A percentile compares a stretch with the other conserved stretches of the same genome.
phyloP scores from a whole-genome alignment of 2,113 vertebrate genomes.

The Tachuris rubrigastra region DNA sequence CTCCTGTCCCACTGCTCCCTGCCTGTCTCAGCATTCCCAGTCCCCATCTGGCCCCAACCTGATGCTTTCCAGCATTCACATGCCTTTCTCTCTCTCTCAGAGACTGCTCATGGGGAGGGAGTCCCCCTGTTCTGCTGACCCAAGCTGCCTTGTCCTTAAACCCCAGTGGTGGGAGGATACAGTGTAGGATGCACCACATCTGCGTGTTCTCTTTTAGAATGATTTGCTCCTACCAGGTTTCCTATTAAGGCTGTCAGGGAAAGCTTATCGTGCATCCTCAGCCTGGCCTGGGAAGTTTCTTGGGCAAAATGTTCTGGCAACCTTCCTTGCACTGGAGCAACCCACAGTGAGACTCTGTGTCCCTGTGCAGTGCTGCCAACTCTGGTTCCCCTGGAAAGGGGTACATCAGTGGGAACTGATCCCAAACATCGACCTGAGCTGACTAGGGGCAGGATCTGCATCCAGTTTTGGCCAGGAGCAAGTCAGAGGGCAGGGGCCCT shows the following conservation, averaged over 20 bases:
- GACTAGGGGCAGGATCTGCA: background rate
- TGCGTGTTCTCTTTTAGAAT: background rate
- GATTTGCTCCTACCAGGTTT: background rate
- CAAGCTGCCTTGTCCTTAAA: background rate
- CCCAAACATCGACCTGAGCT: background rate
- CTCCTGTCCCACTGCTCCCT: background rate
- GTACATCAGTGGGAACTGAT: background rate
- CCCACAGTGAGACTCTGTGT: background rate
- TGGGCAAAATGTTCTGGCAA: background rate
- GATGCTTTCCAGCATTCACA: background rate
- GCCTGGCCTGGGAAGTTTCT: background rate
- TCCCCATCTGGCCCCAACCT: rapidly evolving
- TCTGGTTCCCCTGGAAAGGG: rapidly evolving
- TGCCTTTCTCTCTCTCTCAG: background rate
- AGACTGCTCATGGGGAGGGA: background rate
- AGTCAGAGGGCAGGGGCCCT: background rate
- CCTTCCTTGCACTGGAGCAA: background rate
- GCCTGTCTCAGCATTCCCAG: background rate
- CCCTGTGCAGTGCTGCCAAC: rapidly evolving
- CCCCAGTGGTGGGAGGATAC: background rate
- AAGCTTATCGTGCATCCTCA: background rate
- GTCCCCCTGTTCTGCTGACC: background rate
- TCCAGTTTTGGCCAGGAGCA: background rate
- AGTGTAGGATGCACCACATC: background rate
- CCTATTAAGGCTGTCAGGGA: background rate